A percentile compares a stretch with the other conserved stretches of the same genome.
These are phyloP conservation scores for Dicentrarchus labrax DNA, from an alignment of 2,113 vertebrate species.

Conservation along the genomic window DNA sequence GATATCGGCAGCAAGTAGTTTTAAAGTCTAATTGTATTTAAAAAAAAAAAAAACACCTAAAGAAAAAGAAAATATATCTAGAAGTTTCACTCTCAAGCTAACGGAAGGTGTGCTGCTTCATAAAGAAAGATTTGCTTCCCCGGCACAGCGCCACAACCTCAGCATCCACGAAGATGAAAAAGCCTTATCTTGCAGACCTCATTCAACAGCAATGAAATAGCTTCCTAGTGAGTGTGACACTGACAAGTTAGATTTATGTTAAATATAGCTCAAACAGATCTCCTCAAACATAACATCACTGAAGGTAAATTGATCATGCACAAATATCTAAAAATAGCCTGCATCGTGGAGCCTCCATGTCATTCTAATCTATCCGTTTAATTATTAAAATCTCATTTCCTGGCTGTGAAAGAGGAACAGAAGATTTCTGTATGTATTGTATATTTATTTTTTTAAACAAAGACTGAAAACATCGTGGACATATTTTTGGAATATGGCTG, in stretches of 20 bases:
- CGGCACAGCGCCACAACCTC: background rate
- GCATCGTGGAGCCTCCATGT: constrained; percentile 15
- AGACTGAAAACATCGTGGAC: background rate
- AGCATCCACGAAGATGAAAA: background rate
- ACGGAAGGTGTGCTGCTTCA: background rate
- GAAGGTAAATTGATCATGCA: background rate
- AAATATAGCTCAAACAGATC: background rate
- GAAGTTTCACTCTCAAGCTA: background rate
- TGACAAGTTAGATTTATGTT: background rate
- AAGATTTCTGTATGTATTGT: constrained; percentile 10
- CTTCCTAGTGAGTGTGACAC: background rate
- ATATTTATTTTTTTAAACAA: background rate
- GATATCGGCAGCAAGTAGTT: background rate
- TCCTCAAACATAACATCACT: constrained; percentile 32
- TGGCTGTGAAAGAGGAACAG: background rate
- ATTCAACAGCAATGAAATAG: background rate
- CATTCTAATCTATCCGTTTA: constrained; percentile 31
- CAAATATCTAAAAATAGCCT: constrained; percentile 21
- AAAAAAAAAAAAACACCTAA: background rate
- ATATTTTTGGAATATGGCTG: constrained; percentile 1
- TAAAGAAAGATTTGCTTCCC: background rate
- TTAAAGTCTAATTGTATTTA: background rate
- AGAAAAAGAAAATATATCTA: background rate
- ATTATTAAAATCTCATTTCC: constrained; percentile 62
- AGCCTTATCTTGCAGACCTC: background rate